Base-by-base conservation (phyloP, 2,797 vertebrate species). In the Anolis apletophallus region DNA sequence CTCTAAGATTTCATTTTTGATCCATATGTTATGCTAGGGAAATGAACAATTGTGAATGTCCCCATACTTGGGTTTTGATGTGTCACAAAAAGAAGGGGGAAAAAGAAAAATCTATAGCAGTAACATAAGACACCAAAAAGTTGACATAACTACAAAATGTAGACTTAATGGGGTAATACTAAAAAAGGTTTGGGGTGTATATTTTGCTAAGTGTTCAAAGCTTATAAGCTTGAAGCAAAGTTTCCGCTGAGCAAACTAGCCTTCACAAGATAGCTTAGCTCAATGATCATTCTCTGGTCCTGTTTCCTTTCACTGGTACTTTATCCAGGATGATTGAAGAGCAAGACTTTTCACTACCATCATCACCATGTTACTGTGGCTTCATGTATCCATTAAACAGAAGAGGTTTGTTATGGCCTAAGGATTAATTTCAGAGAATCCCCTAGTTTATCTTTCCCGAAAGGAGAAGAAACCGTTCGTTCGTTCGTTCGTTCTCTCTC, bases 31-130 rank as follows among this genome's bases (percentile, higher is more conserved):
- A 10, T 85, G 50, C 75, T 46, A n/a, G 50, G 34, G 32, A 64
- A 85, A 78, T 78, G 50, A 52, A 85, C 23, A 68, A 29, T 7
- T 67, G 61, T 72, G 32, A 34, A 71, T 71, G 36, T 85, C 14
- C 61, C 50, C 29, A 1, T 26, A 10, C 32, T 55, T 82, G 3
- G 7, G 1, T 72, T 82, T 40, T 67, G n/a, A 67, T 50, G 40
- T 52, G 29, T 67, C 29, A 21, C 17, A 54, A n/a, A n/a, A n/a
- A n/a, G n/a, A n/a, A n/a, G n/a, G n/a, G n/a, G n/a, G n/a, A n/a
- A n/a, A n/a, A n/a, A 54, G 55, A 77, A 40, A 72, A 57, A 82
- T 23, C 52, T 40, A 14, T 52, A 19, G 40, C n/a, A 50, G 10
- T 78, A 17, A 21, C 55, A 69, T 78, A 21, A 7, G 29, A 46